These are phyloP conservation scores for Drosophila aff. DNA, from an alignment of 1,140 invertebrate genomes.

Conservation along the genomic window DNA sequence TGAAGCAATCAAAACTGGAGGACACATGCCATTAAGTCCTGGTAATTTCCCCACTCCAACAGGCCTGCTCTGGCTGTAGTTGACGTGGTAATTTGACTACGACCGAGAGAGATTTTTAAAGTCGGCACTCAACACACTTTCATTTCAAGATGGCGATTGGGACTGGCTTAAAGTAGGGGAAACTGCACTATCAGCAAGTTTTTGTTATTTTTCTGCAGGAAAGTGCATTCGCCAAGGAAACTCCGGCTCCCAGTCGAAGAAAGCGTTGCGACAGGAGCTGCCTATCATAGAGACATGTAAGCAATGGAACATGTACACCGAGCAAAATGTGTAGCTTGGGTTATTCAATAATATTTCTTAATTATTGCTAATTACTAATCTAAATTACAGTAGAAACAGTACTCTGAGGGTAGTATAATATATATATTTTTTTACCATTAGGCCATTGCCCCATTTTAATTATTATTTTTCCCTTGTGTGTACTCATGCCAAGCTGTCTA, in stretches of 20 bases:
- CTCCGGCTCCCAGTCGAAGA: conserved; percentile 34
- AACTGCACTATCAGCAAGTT: conserved; percentile 64
- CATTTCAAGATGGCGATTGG: neutral
- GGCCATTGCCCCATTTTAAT: no score
- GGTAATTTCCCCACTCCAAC: conserved; percentile 24
- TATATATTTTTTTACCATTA: neutral
- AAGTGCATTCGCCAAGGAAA: conserved; percentile 59
- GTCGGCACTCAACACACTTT: conserved; percentile 58
- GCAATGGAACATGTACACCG: conserved; percentile 5
- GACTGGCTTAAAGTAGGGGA: neutral
- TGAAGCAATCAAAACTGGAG: conserved; percentile 15
- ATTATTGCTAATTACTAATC: neutral
- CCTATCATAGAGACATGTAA: conserved; percentile 20
- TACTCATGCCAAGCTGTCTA: conserved; percentile 15
- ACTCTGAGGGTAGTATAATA: no score
- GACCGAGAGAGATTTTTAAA: conserved; percentile 22
- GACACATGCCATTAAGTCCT: conserved; percentile 2
- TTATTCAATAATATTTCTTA: neutral
- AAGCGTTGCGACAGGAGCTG: conserved; percentile 42
- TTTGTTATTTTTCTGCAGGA: conserved; percentile 44
- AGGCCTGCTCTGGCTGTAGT: neutral
- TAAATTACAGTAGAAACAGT: neutral
- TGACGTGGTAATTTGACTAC: conserved; percentile 19
- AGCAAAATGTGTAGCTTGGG: neutral
- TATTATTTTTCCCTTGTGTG: neutral